Conservation (phyloP, 2,888 invertebrate species). For the Formica aserva region DNA sequence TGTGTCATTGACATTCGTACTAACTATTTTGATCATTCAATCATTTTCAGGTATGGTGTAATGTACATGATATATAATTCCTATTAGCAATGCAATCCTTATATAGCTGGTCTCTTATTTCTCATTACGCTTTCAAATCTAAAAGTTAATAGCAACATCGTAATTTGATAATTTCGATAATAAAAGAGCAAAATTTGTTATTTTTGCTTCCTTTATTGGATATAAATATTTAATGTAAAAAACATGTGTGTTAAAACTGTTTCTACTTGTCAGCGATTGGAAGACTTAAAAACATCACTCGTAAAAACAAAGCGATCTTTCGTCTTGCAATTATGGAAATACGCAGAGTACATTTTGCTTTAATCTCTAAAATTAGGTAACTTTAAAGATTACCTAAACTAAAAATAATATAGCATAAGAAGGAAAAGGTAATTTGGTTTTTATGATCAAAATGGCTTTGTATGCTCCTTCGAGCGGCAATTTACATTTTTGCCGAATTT, state of each 20-base stretch:
- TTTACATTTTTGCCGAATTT: slow-evolving; percentile 33
- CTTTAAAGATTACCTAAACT: neutral
- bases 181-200: neutral
- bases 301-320: neutral
- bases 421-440: neutral
- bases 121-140: neutral
- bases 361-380: neutral
- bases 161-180: neutral
- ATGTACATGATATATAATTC: neutral
- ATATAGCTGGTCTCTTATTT: neutral
- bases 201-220: neutral
- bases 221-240: neutral
- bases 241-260: neutral
- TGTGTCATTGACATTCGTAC: neutral
- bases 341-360: neutral
- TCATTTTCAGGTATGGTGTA: neutral
- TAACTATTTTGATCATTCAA: neutral
- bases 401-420: neutral
- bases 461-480: neutral
- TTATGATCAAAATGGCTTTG: neutral
- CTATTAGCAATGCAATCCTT: neutral
- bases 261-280: neutral
- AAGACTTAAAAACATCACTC: neutral
- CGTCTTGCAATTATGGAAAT: neutral
- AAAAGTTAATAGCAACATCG: neutral